Evolutionary conservation across 2,113 vertebrate genomes (phyloP), one percentile per base, ranked within the genome.

Genomic region (Mormoops blainvillei): DNA sequence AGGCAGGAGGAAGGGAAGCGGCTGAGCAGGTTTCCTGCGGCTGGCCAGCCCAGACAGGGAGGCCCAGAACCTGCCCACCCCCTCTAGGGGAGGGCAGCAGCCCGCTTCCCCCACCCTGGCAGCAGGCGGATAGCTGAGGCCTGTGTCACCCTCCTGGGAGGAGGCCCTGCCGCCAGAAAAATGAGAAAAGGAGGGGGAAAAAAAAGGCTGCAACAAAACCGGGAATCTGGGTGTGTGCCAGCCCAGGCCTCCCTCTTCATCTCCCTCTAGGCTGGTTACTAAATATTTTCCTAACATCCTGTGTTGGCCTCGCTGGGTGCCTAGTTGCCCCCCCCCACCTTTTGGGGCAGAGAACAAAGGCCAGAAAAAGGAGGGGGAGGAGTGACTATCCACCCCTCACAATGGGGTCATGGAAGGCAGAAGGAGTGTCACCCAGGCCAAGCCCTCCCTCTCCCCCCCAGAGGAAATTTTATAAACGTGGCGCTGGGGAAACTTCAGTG

Each of bases 271-370:
- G 71, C 71, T 3, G 22, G 63, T 97, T 92, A 70, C 96, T 96
- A 84, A 93, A 96, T 86, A 82, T 89, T 97, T 96, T 89, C 93
- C 96, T 87, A 95, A 97, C 97, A 96, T 97, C 97, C 97, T 96
- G 96, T 87, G 45, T 77, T 77, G 48, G 74, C 31, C 48, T 77
- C 33, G 19, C 85, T 76, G 48, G 82, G 77, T 77, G 74, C 45
- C 84, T 86, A 74, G 54, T 68, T 26, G 33, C 85, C 93, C 88
- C 94, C 77, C 74, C 45, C 92, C 87, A 84, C 26, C 43, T 31
- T 58, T 73, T 16, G 15, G 90, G 96, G 68, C 82, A 92, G 73
- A 96, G 97, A 97, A 97, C 97, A 97, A 96, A 95, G 90, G 50
- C 85, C 90, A 94, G 92, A 38, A 12, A 33, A 3, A 77, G 50